These are phyloP conservation scores for Perizoma affinitatum DNA, from an alignment of 2,888 invertebrate genomes.

Conservation along the genomic window DNA sequence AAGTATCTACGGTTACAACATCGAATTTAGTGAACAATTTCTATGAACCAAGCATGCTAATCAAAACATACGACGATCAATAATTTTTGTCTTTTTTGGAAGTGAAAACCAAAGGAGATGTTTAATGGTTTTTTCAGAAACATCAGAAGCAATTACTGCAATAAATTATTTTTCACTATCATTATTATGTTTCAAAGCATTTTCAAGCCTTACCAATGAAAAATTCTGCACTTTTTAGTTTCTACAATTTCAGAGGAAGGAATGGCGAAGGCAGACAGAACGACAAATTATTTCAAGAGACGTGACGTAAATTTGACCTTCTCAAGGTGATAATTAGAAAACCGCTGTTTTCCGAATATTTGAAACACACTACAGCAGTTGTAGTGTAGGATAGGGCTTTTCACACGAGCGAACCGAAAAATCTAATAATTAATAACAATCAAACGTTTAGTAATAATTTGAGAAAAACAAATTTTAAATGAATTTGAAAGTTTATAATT, in stretches of 20 bases:
- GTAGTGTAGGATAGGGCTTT: neutral
- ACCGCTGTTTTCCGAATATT: conserved; percentile 14
- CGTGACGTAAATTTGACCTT: conserved; percentile 66
- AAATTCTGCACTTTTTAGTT: conserved; percentile 11
- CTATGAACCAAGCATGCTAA: neutral
- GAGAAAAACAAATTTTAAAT: too few species aligned
- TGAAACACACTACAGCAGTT: too few species aligned
- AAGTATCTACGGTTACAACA: too few species aligned
- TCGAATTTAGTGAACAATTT: too few species aligned
- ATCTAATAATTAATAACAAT: too few species aligned
- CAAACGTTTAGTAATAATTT: too few species aligned
- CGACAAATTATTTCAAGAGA: neutral
- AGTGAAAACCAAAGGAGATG: too few species aligned
- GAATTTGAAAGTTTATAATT: too few species aligned
- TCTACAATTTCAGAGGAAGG: conserved; percentile 9
- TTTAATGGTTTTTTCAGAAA: neutral
- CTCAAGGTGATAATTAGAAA: conserved; percentile 73
- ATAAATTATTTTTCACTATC: too few species aligned
- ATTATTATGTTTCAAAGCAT: neutral
- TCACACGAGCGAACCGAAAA: neutral
- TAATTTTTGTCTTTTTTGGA: too few species aligned
- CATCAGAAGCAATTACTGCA: neutral
- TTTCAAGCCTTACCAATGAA: conserved; percentile 7
- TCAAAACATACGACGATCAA: conserved; percentile 17
- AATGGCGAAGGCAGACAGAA: conserved; percentile 9